Evolutionary conservation across 64 coral and sea anemone genomes (phyloP), one percentile per base, ranked within the genome.

Genomic region (Montipora cactus): DNA sequence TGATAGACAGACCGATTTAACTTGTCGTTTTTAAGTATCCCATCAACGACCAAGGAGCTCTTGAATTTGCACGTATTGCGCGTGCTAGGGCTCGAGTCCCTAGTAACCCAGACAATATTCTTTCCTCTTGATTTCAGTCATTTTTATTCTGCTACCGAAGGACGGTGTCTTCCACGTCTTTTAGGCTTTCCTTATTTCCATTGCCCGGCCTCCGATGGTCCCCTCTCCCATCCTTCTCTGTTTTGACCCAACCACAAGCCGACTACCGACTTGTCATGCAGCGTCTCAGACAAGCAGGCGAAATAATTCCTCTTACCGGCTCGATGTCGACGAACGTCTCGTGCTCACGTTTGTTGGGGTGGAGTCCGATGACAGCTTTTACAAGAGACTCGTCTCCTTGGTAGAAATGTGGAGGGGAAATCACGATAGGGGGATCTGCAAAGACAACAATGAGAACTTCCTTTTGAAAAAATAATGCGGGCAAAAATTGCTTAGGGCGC

Each of bases 381-480:
- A 94, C 67, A 12, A 97, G 82, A 66, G 92, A 91, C 4, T 50
- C 67, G 45, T 97, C 89, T 0, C 92, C 83, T 77, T 94, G 92
- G 14, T 89, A 97, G 51, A 97, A 97, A 90, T 94, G 95, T 3
- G 95, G 95, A 14, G 95, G 95, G 0, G 95, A 97, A 4, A 94
- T 61, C 14, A 84, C 84, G 2, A 97, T 69, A 16, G 95, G 95
- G 13, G 95, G 95, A 79, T 97, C 95, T 97, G 76, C 49, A 83
- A 87, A 55, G 76, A 8, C 37, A 37, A 81, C 9, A n/a, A 4
- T 74, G 1, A 81, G 47, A 14, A 73, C 16, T 18, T 67, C 55
- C 22, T 8, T 64, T 0, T 64, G 14, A 12, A 1, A 12, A 12
- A 64, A 64, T 14, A 37, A 37, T 8, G 4, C 5, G 7, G 11